Evolutionary conservation across 2,797 vertebrate genomes (phyloP).

Genomic region (Uromys caudimaculatus): DNA sequence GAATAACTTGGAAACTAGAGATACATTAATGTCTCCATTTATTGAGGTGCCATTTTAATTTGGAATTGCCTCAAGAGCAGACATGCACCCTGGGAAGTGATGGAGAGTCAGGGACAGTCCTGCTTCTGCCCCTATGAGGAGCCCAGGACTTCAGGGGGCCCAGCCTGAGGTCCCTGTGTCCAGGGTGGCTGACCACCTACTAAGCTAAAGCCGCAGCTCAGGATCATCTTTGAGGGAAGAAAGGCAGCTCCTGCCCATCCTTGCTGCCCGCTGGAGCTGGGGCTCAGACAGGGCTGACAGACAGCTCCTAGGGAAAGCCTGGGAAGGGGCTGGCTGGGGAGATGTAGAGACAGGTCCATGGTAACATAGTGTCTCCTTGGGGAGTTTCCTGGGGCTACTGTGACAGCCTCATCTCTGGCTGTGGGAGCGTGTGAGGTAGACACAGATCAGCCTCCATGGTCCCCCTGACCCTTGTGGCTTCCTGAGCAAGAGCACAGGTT

Average conservation of each 20-base stretch:
- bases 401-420: not conserved
- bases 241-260: slow-evolving; percentile 33
- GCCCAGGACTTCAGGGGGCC: not conserved
- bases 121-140: no score
- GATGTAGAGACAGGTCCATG: slow-evolving; percentile 57
- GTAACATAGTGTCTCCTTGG: not conserved
- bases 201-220: slow-evolving; percentile 17
- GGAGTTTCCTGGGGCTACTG: slow-evolving; percentile 41
- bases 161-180: not conserved
- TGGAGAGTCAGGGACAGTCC: not conserved
- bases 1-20: not conserved
- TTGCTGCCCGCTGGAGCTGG: not conserved
- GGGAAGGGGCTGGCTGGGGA: not conserved
- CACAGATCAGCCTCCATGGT: not conserved
- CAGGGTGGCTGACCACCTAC: not conserved
- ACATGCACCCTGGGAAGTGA: not conserved
- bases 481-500: not conserved
- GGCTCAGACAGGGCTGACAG: slow-evolving; percentile 40
- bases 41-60: not conserved
- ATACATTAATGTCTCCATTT: not conserved
- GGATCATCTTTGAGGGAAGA: slow-evolving; percentile 24
- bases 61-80: not conserved
- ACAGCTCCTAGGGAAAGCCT: not conserved
- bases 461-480: not conserved
- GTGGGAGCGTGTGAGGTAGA: not conserved